Percentiles rank a stretch among this genome's conserved stretches.
Conservation (phyloP, 2,888 invertebrate species). For the Melanargia galathea region DNA sequence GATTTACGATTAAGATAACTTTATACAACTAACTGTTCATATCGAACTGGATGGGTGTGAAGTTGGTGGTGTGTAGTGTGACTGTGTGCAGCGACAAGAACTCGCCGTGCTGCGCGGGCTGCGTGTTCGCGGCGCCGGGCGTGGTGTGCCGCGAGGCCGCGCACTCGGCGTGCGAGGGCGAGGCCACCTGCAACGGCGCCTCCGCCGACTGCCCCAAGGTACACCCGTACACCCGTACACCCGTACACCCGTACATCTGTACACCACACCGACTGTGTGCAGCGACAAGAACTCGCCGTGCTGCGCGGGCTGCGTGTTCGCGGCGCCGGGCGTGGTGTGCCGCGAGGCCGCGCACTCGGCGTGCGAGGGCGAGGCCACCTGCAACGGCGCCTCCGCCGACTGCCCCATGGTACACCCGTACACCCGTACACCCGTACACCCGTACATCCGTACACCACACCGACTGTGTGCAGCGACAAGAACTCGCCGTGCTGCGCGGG, state of each 20-base stretch:
- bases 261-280: constrained; percentile 28
- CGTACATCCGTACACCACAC: not conserved
- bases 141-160: constrained; percentile 95
- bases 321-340: constrained; percentile 91
- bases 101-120: constrained; percentile 96
- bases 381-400: constrained; percentile 86
- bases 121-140: constrained; percentile 91
- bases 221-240: not conserved
- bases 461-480: constrained; percentile 55
- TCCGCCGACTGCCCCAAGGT: constrained; percentile 78
- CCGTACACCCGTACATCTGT: not conserved
- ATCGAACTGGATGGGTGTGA: no score
- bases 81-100: constrained; percentile 71
- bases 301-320: constrained; percentile 94
- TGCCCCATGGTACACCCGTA: constrained; percentile 67
- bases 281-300: constrained; percentile 98
- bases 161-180: constrained; percentile 95
- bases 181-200: constrained; percentile 92
- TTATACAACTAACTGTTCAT: no score
- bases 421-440: no score
- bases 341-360: constrained; percentile 95
- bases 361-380: constrained; percentile 95
- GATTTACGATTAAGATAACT: no score
- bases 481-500: constrained; percentile 87
- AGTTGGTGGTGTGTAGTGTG: no score